Evolutionary conservation across 2,797 vertebrate species (phyloP), one percentile per base, ranked within the genome.

Genomic region (Rhincodon typus): DNA sequence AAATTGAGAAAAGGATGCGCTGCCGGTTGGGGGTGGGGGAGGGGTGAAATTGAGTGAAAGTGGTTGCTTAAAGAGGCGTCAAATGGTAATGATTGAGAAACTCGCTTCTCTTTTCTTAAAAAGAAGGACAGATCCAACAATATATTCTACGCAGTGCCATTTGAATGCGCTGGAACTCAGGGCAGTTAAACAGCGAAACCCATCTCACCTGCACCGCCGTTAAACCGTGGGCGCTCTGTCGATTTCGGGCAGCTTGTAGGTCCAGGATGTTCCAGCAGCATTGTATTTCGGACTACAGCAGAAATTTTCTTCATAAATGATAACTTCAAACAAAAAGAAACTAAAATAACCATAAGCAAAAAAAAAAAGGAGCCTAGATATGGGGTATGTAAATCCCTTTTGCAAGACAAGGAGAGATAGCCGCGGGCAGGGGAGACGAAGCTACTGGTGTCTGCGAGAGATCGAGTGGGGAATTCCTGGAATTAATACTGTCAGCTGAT

Each of bases 211-310:
- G 97, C 97, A 42, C 97, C 97, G 96, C 98, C 96, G 42, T 96
- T 95, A 96, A 98, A 98, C 96, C 98, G 97, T 96, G 98, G 97
- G 96, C 98, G 97, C 96, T 97, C 98, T 0, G 97, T 96, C 3
- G 97, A 97, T 96, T 96, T 98, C 86, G 98, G 97, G 96, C 97
- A 97, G 96, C 98, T 98, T 38, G 90, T 62, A 57, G 98, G 98
- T 96, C 98, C 98, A 95, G 98, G 98, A 96, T 98, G 98, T 96
- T 98, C 98, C 38, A 98, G 98, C 97, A 98, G 97, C 98, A 98
- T 98, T 95, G 95, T 96, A 95, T 94, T 95, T 90, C 91, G 62
- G 23, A 38, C 69, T 42, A 69, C 90, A 23, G 38, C 66, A 66
- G 90, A 93, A 93, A 93, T 69, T 38, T 93, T 93, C 90, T 93